These are phyloP conservation scores for Dryobota labecula DNA, from an alignment of 2,888 invertebrate genomes.

Conservation along the genomic window DNA sequence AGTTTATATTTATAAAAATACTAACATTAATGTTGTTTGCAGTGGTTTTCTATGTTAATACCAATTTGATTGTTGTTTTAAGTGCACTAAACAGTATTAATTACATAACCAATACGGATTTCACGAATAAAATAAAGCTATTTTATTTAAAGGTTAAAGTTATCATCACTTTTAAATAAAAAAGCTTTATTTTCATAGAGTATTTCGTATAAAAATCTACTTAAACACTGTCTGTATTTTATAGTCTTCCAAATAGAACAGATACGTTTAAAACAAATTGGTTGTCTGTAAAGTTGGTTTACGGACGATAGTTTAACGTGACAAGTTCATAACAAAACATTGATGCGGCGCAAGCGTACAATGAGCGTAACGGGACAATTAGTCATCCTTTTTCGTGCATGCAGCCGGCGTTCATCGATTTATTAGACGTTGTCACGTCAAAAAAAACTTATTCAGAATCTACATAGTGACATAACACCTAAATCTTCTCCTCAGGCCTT, in stretches of 20 bases:
- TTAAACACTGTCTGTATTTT: constrained; percentile 10
- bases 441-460: neutral
- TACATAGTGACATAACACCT: neutral
- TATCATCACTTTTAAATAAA: constrained; percentile 2
- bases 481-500: constrained; percentile 72
- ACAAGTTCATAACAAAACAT: too few species aligned
- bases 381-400: too few species aligned
- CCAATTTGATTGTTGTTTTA: constrained; percentile 42
- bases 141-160: too few species aligned
- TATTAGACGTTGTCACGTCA: too few species aligned
- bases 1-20: constrained; percentile 27
- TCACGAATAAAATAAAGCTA: too few species aligned
- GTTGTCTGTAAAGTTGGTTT: too few species aligned
- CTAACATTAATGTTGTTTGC: constrained; percentile 62
- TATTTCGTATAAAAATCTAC: neutral
- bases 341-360: too few species aligned
- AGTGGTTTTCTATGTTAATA: constrained; percentile 58
- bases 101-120: constrained; percentile 47
- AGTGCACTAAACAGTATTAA: constrained; percentile 42
- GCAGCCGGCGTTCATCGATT: too few species aligned
- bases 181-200: neutral
- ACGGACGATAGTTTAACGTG: too few species aligned
- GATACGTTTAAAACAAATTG: too few species aligned
- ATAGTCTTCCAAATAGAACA: constrained; percentile 29
- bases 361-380: too few species aligned